These are phyloP conservation scores for Brachypalpus laphriformis DNA, from an alignment of 2,888 invertebrate species.

Conservation along the genomic window DNA sequence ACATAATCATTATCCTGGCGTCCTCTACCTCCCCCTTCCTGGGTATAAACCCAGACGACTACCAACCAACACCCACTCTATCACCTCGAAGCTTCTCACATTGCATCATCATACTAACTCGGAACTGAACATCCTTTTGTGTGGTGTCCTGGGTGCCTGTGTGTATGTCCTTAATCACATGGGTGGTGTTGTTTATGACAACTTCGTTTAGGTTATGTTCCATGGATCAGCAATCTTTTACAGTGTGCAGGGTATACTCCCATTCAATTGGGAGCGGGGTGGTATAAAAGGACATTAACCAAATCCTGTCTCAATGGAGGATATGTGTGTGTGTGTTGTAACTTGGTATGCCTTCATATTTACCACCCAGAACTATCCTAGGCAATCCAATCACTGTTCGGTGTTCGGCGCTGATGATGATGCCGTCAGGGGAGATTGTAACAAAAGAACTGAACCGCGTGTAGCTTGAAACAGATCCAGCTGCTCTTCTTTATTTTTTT, in stretches of 20 bases:
- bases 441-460: slow-evolving; percentile 55
- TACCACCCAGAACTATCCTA: slow-evolving; percentile 39
- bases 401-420: slow-evolving; percentile 43
- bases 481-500: neutral
- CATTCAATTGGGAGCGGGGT: slow-evolving; percentile 32
- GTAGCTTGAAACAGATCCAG: neutral
- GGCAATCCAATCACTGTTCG: slow-evolving; percentile 58
- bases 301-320: slow-evolving; percentile 23
- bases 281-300: slow-evolving; percentile 33
- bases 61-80: slow-evolving; percentile 34
- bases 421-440: slow-evolving; percentile 39
- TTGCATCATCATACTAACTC: slow-evolving; percentile 10
- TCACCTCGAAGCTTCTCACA: slow-evolving; percentile 2
- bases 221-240: slow-evolving; percentile 62
- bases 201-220: slow-evolving; percentile 72
- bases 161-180: slow-evolving; percentile 63
- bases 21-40: too few relatives aligned
- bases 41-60: slow-evolving; percentile 68
- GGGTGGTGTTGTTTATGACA: slow-evolving; percentile 70
- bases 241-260: slow-evolving; percentile 24
- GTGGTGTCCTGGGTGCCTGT: too few relatives aligned
- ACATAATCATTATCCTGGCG: slow-evolving; percentile 53
- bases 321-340: slow-evolving; percentile 31
- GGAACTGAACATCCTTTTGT: neutral
- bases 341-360: slow-evolving; percentile 45